Base-by-base conservation (phyloP, 1,140 invertebrate species). In the Aphis gossypii region DNA sequence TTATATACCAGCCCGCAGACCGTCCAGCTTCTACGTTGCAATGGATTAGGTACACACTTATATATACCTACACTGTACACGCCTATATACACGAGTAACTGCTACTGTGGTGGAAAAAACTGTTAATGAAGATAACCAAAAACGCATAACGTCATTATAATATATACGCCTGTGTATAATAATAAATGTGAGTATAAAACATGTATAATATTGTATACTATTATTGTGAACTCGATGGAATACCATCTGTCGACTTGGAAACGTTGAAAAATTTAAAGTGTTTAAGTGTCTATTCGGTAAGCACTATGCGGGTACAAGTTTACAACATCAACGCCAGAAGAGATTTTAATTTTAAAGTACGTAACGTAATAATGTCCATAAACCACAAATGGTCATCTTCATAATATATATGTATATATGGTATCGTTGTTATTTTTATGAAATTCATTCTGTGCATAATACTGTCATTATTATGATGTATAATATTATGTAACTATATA, bases 171-270 rank as follows among this genome's bases (percentile, higher is more conserved):
- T 30, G 30, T 60, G n/a, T 68, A 68, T 68, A 68, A 68, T 68
- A 68, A 68, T 68, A 68, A 68, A 76, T 76, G 60, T 76, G 60
- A n/a, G 60, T 76, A n/a, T 76, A n/a, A 18, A 76, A 76, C 60
- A 18, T 4, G 60, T 30, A 30, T n/a, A 68, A 54, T 46, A 41
- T 41, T 56, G 23, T 30, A 76, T 30, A 25, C 7, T 60, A 60
- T n/a, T 76, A n/a, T 76, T 76, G 60, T 76, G 30, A n/a, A 20
- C 60, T n/a, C 14, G n/a, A 76, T n/a, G 14, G 60, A 76, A 76
- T n/a, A 76, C 60, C 60, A 76, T 76, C 60, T 76, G 60, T 76
- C 60, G 60, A n/a, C 30, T 76, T 0, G 60, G 60, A 76, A 20
- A n/a, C 60, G 60, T n/a, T 18, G 60, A 76, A 76, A 76, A 76